Base-by-base conservation (phyloP, 2,888 invertebrate species). In the Crocallis elinguaria region DNA sequence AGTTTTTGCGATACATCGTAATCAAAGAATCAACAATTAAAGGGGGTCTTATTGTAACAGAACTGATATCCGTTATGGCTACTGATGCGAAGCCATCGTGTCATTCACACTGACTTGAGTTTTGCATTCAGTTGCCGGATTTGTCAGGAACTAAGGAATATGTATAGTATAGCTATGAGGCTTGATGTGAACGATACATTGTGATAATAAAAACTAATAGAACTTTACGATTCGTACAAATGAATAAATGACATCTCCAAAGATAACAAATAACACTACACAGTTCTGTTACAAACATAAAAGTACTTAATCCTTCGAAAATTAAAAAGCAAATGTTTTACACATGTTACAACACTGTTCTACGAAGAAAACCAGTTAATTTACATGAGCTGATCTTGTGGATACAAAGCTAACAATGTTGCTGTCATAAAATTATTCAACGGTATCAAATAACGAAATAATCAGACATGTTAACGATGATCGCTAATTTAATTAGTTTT, bases 371-470 rank as follows among this genome's bases (percentile, higher is more conserved):
- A 55, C 58, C 49, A 38, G 57, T 55, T 60, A 55, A 60, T 63
- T 60, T 50, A 50, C 57, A 59, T 63, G 52, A 55, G 43, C 48
- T 49, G 49, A 58, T 60, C 50, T 50, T 16, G 42, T 41, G 30
- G 42, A 52, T 30, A 51, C 45, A 42, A 19, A 54, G 38, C 44
- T 49, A 54, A 62, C 57, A 57, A 54, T 56, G 48, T 56, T 37
- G 43, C 35, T 11, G 41, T 49, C 50, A 46, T 51, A 46, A 54
- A 53, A 49, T 46, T 55, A 57, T 51, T 54, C 27, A 16, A 44
- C 11, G 23, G 42, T 60, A 63, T 57, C 58, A 42, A 23, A 50
- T 57, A 57, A 52, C 60, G 32, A 57, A 58, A 56, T 57, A 59
- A 59, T 58, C 49, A 52, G 48, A 55, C 50, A 49, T 36, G 27